Evolutionary conservation across 2,888 invertebrate species (phyloP).

Genomic region (Polydesmus complanatus): DNA sequence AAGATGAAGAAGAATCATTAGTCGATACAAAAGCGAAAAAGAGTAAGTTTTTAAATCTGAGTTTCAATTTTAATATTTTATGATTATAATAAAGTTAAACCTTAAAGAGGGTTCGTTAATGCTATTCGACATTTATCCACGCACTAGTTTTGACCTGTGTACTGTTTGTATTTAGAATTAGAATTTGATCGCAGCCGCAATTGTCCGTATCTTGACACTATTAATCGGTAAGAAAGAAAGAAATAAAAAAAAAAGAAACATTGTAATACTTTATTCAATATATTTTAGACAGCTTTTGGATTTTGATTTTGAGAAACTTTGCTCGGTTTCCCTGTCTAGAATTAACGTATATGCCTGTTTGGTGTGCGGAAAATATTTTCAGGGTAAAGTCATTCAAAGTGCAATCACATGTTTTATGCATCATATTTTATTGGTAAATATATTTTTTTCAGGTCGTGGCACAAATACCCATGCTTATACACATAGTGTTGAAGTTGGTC

Average conservation of each 20-base stretch:
- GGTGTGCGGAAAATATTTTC: slow-evolving; percentile 97
- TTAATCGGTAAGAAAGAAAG: slow-evolving; percentile 54
- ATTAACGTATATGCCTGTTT: slow-evolving; percentile 99
- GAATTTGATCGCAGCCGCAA: slow-evolving; percentile 13
- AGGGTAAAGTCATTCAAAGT: slow-evolving; percentile 34
- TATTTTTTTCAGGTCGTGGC: slow-evolving; percentile 61
- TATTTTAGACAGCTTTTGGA: slow-evolving; percentile 66
- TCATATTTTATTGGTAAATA: slow-evolving; percentile 7
- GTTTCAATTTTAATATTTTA: too few relatives aligned
- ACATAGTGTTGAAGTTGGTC: slow-evolving; percentile 93
- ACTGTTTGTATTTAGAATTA: too few relatives aligned
- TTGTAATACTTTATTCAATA: too few relatives aligned
- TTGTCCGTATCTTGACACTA: slow-evolving; percentile 96
- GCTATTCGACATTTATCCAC: too few relatives aligned
- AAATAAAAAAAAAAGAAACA: too few relatives aligned
- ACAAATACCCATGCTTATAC: slow-evolving; percentile 98
- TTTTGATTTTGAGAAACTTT: slow-evolving; percentile 99
- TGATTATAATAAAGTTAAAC: too few relatives aligned
- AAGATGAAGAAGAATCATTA: too few relatives aligned
- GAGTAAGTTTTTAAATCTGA: too few relatives aligned
- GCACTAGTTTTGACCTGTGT: too few relatives aligned
- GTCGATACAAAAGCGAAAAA: too few relatives aligned
- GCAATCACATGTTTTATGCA: slow-evolving; percentile 1
- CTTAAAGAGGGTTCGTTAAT: too few relatives aligned
- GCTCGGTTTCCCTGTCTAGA: slow-evolving; percentile 91